Evolutionary conservation across 2,113 vertebrate species (phyloP), one percentile per base, ranked within the genome.

Genomic region (Numenius arquata): DNA sequence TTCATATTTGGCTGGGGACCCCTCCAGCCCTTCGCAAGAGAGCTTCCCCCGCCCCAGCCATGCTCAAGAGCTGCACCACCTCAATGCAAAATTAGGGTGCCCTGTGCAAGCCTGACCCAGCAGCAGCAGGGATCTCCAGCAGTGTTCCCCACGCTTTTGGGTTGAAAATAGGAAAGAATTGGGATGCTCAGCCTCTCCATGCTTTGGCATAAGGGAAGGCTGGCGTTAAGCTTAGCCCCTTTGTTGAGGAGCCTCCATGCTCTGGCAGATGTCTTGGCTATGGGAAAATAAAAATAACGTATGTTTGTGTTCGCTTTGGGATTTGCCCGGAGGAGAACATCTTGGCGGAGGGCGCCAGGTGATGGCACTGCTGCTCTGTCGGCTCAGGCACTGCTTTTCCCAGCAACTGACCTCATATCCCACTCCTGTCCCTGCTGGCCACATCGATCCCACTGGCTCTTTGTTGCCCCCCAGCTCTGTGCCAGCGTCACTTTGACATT

Each of bases 331-430:
- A 58, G 79, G 16, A 19, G 16, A 72, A 18, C 62, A 8, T 8
- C 62, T 41, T 3, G 15, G 41, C 1, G 3, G 25, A 59, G n/a
- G 15, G 40, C 75, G 97, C 95, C 92, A 91, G 93, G 74, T 32
- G 96, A 30, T 67, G 97, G 91, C 71, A 90, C 78, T 83, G 94
- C 63, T 23, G 80, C 66, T 92, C 81, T 21, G 7, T 66, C 3
- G 0, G n/a, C 73, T 72, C 38, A 10, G 47, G 29, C 70, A 17
- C 3, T 11, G 0, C 55, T 68, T 45, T 80, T 81, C 75, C 16
- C 41, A 17, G 43, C 25, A 13, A 34, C 12, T 3, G 7, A 0
- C 12, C n/a, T 83, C 27, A 1, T 63, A 26, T 79, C 59, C 56
- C 2, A 4, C 74, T 76, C 40, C 75, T 4, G 2, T 36, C 45